Conservation (phyloP, 2,888 invertebrate genomes). For the Drosophila colorata region DNA sequence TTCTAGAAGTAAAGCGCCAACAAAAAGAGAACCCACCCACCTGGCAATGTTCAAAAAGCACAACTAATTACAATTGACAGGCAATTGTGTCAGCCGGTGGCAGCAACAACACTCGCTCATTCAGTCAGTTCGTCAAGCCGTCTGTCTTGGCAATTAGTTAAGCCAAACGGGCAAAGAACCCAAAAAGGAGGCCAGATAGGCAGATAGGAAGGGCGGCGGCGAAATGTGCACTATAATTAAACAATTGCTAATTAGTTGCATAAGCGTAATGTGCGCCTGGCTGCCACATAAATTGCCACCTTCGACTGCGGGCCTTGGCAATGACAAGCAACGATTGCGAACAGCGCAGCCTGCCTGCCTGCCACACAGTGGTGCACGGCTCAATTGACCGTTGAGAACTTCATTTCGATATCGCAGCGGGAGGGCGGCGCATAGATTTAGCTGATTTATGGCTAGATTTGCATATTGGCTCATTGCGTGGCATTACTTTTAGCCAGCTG, state of each 20-base stretch:
- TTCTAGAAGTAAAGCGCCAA: neutral
- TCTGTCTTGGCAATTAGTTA: conserved; percentile 72
- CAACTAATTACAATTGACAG: conserved; percentile 82
- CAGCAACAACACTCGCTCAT: conserved; percentile 16
- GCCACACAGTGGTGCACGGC: conserved; percentile 16
- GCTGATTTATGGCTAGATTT: conserved; percentile 80
- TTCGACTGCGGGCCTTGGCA: conserved; percentile 53
- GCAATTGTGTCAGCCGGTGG: conserved; percentile 64
- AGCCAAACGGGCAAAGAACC: conserved; percentile 65
- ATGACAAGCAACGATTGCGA: conserved; percentile 33
- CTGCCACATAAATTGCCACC: conserved; percentile 79
- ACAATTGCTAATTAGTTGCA: conserved; percentile 81
- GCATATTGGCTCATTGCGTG: conserved; percentile 60
- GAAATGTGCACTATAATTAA: conserved; percentile 76
- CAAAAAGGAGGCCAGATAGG: conserved; percentile 49
- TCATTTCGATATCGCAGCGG: conserved; percentile 76
- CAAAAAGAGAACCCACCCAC: neutral
- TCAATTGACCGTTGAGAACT: conserved; percentile 67
- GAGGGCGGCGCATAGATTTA: conserved; percentile 39
- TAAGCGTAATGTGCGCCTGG: conserved; percentile 62
- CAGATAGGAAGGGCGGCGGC: conserved; percentile 27
- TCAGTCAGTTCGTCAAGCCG: conserved; percentile 3
- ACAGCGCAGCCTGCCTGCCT: no score
- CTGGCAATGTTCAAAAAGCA: conserved; percentile 71
- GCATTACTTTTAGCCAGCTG: conserved; percentile 10